Evolutionary conservation across 1,140 invertebrate species (phyloP).

Genomic region (Galendromus occidentalis): DNA sequence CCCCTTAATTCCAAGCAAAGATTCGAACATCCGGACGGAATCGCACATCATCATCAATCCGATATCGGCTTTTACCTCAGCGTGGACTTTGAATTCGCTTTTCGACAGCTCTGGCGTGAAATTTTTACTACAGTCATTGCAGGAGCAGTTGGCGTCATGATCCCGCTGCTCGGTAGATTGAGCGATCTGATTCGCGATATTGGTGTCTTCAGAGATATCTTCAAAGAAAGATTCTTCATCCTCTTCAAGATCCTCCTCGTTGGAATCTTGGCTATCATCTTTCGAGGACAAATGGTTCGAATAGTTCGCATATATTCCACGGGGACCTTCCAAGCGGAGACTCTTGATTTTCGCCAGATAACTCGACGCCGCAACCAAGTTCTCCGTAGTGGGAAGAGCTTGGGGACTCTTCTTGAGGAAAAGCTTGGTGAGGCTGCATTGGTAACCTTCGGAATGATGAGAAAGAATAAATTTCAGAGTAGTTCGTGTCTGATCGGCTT

Average conservation of each 20-base stretch:
- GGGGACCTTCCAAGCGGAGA: slow-evolving; percentile 10
- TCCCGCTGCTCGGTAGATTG: neutral
- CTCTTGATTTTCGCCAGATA: slow-evolving; percentile 22
- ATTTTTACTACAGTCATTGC: neutral
- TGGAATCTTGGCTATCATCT: neutral
- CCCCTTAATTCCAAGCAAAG: neutral
- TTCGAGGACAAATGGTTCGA: neutral
- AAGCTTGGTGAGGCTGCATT: slow-evolving; percentile 20
- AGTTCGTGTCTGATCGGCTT: neutral
- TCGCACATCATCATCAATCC: too few species aligned
- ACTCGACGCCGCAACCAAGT: slow-evolving; percentile 21
- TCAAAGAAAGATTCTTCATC: neutral
- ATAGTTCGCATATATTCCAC: slow-evolving; percentile 4
- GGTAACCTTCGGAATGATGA: slow-evolving; percentile 17
- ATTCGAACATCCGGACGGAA: too few species aligned
- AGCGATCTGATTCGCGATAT: too few species aligned
- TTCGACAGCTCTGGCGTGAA: too few species aligned
- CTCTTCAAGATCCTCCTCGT: neutral
- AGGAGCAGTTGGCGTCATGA: neutral
- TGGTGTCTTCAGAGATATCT: too few species aligned
- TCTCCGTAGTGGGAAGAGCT: slow-evolving; percentile 20
- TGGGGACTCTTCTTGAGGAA: slow-evolving; percentile 21
- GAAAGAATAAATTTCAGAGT: neutral
- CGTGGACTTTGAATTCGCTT: too few species aligned
- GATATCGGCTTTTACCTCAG: too few species aligned